phyloP scores from a whole-genome alignment of 1,140 invertebrate genomes.

The Bombus ignitus region DNA sequence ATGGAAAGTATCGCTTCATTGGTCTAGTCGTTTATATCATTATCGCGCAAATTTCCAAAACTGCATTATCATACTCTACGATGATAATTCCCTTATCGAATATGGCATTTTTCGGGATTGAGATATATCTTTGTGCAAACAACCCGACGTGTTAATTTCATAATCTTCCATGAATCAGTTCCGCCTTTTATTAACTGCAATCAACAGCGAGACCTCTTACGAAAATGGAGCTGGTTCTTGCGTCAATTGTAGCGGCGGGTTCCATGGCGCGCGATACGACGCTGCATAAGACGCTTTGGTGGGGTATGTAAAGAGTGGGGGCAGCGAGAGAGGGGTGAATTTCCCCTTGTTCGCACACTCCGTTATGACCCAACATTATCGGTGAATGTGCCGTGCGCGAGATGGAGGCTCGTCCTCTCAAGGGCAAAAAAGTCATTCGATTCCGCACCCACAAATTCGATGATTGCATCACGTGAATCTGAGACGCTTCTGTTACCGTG shows the following conservation, averaged over 20 bases:
- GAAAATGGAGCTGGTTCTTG: background rate
- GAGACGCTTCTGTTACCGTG: background rate
- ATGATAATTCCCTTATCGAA: too few relatives aligned
- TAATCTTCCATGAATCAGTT: background rate
- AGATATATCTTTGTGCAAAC: too few relatives aligned
- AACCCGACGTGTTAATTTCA: too few relatives aligned
- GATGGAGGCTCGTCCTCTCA: slow-evolving; percentile 74
- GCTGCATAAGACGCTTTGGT: slow-evolving; percentile 8
- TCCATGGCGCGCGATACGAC: background rate
- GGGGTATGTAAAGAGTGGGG: background rate
- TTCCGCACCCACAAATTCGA: slow-evolving; percentile 49
- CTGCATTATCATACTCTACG: too few relatives aligned
- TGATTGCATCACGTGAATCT: slow-evolving; percentile 42
- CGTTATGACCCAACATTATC: slow-evolving; percentile 40
- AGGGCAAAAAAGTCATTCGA: slow-evolving; percentile 75
- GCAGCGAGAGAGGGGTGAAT: slow-evolving; percentile 34
- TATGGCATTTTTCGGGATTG: too few relatives aligned
- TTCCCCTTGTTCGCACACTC: slow-evolving; percentile 30
- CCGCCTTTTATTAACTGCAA: background rate
- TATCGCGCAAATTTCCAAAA: background rate
- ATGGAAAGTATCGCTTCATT: background rate
- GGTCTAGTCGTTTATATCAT: background rate
- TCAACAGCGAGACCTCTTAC: background rate
- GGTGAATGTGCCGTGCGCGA: slow-evolving; percentile 62
- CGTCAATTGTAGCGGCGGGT: background rate